phyloP scores from a whole-genome alignment of 2,113 vertebrate species.

The Eurypyga helias region DNA sequence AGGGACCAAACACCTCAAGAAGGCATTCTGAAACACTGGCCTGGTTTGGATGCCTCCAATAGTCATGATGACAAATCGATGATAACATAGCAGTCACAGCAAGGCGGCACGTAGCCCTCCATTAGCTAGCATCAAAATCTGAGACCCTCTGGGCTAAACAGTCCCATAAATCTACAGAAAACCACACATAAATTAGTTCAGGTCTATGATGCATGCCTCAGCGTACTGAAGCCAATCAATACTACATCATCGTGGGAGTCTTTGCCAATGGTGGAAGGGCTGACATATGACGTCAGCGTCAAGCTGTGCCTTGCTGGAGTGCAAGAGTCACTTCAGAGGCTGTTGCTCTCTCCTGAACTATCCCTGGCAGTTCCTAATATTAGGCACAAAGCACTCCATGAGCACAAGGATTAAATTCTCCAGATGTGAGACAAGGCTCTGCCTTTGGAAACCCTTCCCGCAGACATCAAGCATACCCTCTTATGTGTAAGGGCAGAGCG shows the following conservation, averaged over 20 bases:
- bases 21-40: background rate
- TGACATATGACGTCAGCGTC: background rate
- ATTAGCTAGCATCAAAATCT: background rate
- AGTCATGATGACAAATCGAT: background rate
- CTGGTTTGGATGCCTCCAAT: background rate
- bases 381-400: background rate
- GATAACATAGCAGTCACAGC: background rate
- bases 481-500: background rate
- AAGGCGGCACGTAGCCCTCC: accelerated
- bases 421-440: background rate
- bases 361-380: background rate
- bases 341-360: background rate
- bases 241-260: accelerated
- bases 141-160: background rate
- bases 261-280: background rate
- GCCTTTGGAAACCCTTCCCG: background rate
- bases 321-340: background rate
- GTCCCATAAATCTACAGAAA: background rate
- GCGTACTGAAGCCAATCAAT: accelerated
- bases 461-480: background rate
- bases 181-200: background rate
- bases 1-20: background rate
- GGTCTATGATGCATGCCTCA: accelerated
- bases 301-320: background rate
- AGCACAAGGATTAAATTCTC: background rate